phyloP scores from a whole-genome alignment of 2,888 invertebrate genomes.

The Eulithis prunata region DNA sequence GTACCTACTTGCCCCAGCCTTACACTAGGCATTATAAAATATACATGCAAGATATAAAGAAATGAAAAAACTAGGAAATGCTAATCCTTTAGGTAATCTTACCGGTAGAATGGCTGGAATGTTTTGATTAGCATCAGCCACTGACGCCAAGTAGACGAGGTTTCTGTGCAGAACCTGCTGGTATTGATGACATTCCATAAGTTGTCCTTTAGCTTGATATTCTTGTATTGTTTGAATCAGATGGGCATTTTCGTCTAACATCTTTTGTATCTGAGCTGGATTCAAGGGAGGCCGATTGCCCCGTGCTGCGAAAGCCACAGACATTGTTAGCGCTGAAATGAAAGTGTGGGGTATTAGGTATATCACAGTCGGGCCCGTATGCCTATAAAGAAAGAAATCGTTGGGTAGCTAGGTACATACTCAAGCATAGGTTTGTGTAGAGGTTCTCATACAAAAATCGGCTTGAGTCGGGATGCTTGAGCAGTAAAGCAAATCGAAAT shows the following conservation, averaged over 20 bases:
- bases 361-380: background rate
- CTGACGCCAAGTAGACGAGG: constrained; percentile 96
- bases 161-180: constrained; percentile 98
- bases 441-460: no score
- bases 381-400: no score
- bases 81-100: no score
- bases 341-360: no score
- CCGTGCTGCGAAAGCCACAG: constrained; percentile 89
- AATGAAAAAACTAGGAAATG: no score
- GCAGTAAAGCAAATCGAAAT: no score
- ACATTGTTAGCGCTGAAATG: constrained; percentile 75
- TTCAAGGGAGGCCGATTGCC: constrained; percentile 90
- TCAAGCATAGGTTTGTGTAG: no score
- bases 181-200: constrained; percentile 96
- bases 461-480: no score
- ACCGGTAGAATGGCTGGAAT: constrained; percentile 95
- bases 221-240: constrained; percentile 98
- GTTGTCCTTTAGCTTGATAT: constrained; percentile 97
- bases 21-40: no score
- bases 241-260: constrained; percentile 98
- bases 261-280: constrained; percentile 95
- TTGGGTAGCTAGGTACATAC: no score
- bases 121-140: constrained; percentile 98
- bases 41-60: no score
- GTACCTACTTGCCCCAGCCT: no score